phyloP scores from a whole-genome alignment of 2,888 invertebrate species.

The Netelia melanura region DNA sequence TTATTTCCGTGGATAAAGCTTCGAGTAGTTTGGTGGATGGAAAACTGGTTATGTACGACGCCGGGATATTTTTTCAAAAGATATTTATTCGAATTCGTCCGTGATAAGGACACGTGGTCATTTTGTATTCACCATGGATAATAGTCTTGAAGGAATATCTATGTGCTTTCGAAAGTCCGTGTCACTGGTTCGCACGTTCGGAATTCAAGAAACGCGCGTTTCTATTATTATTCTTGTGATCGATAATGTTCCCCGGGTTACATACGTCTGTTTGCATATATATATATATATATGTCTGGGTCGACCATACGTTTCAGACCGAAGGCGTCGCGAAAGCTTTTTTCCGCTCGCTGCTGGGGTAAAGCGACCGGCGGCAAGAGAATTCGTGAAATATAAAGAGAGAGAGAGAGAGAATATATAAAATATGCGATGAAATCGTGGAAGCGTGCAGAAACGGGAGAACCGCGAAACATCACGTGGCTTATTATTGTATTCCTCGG shows the following conservation, averaged over 20 bases:
- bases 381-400: constrained; percentile 38
- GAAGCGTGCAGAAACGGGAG: constrained; percentile 11
- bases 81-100: too few relatives aligned
- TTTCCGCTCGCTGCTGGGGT: constrained; percentile 40
- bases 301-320: constrained; percentile 16
- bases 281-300: constrained; percentile 11
- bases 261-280: constrained; percentile 27
- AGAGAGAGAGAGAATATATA: background rate
- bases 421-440: constrained; percentile 32
- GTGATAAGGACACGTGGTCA: too few relatives aligned
- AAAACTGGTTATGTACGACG: too few relatives aligned
- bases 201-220: constrained; percentile 54
- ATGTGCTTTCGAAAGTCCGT: constrained; percentile 25
- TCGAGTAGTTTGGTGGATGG: too few relatives aligned
- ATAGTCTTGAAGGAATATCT: background rate
- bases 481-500: constrained; percentile 16
- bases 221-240: constrained; percentile 67
- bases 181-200: constrained; percentile 25
- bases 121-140: too few relatives aligned
- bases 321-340: constrained; percentile 44
- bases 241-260: constrained; percentile 63
- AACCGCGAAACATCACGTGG: background rate
- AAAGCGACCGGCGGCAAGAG: constrained; percentile 6
- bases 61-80: too few relatives aligned
- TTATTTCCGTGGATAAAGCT: too few relatives aligned